Conservation (phyloP, 2,113 vertebrate species). For the Neodontobutis hainanensis region DNA sequence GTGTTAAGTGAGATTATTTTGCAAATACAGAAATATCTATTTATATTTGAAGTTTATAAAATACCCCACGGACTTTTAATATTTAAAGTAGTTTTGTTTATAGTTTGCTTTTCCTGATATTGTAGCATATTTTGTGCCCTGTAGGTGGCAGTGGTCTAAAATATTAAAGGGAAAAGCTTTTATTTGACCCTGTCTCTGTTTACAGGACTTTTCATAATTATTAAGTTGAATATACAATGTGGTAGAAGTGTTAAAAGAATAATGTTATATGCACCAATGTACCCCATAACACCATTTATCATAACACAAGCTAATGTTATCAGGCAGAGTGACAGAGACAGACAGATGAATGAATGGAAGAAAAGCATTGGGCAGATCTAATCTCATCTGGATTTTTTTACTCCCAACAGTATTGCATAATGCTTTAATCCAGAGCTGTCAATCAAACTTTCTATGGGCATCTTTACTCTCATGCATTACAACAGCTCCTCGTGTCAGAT, state of each 20-base stretch:
- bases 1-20: no score
- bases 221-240: conserved; percentile 10
- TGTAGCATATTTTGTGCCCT: conserved; percentile 34
- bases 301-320: conserved; percentile 11
- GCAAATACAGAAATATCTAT: no score
- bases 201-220: conserved; percentile 6
- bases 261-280: not conserved
- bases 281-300: conserved; percentile 6
- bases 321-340: conserved; percentile 2
- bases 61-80: no score
- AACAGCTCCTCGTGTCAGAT: conserved; percentile 14
- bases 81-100: no score
- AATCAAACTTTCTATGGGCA: conserved; percentile 47
- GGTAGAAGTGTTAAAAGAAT: conserved; percentile 2
- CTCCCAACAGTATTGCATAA: conserved; percentile 72
- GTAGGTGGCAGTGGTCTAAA: conserved; percentile 51
- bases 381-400: conserved; percentile 73
- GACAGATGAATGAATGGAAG: conserved; percentile 42
- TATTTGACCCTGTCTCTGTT: conserved; percentile 35
- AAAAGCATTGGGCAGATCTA: conserved; percentile 55
- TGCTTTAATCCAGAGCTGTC: conserved; percentile 67
- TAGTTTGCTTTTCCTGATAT: not conserved
- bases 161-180: conserved; percentile 6
- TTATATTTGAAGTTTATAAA: no score
- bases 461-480: conserved; percentile 25